Percentiles rank a stretch among this genome's conserved stretches.
These are phyloP conservation scores for Eucera pruinosa DNA, from an alignment of 2,888 invertebrate genomes.

Conservation along the genomic window DNA sequence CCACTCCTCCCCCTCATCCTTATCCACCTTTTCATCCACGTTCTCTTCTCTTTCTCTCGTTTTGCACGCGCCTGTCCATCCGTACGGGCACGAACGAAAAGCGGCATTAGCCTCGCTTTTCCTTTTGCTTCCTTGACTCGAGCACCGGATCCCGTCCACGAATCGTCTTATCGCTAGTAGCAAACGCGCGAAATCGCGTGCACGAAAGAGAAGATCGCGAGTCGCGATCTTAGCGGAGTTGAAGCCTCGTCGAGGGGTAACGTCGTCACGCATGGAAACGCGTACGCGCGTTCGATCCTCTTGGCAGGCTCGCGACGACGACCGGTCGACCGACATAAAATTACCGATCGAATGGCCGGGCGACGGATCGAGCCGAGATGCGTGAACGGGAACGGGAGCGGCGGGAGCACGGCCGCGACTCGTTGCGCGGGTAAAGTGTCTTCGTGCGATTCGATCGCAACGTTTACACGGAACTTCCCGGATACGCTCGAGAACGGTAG, in stretches of 20 bases:
- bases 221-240: background rate
- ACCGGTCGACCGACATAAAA: slow-evolving; percentile 5
- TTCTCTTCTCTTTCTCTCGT: too few species aligned
- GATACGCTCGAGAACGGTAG: slow-evolving; percentile 45
- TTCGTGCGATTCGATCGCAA: slow-evolving; percentile 74
- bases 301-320: background rate
- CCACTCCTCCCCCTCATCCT: too few species aligned
- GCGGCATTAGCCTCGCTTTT: background rate
- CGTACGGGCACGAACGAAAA: background rate
- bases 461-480: slow-evolving; percentile 43
- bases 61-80: too few species aligned
- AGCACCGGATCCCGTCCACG: slow-evolving; percentile 1
- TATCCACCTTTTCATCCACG: too few species aligned
- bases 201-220: slow-evolving; percentile 8
- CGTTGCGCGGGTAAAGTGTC: slow-evolving; percentile 65
- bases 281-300: background rate
- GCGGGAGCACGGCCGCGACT: background rate
- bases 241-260: too few species aligned
- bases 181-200: slow-evolving; percentile 21
- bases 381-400: background rate
- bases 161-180: too few species aligned
- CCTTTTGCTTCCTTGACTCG: background rate
- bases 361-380: slow-evolving; percentile 10
- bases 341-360: slow-evolving; percentile 7
- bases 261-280: slow-evolving; percentile 18